A percentile compares a stretch with the other conserved stretches of the same genome.
These are phyloP conservation scores for Botia kubotai DNA, from an alignment of 2,797 vertebrate genomes.

Conservation along the genomic window DNA sequence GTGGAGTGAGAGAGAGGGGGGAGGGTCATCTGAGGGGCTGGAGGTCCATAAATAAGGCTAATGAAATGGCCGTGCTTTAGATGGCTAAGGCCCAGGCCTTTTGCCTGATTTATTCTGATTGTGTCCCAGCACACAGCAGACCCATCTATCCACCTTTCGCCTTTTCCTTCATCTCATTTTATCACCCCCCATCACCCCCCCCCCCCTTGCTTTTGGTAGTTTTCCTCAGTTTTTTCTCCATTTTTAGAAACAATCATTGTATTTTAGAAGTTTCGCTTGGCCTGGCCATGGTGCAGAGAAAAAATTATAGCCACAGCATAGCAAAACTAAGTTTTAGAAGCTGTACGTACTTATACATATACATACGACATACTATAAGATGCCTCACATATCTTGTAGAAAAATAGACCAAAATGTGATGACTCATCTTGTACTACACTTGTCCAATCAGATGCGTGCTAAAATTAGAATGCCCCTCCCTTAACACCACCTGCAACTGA, in stretches of 20 bases:
- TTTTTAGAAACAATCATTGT: background rate
- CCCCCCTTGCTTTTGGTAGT: background rate
- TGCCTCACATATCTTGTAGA: background rate
- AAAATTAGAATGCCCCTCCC: too few species aligned
- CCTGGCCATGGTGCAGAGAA: background rate
- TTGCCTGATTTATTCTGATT: conserved; percentile 81
- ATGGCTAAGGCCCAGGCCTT: conserved; percentile 76
- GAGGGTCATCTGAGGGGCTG: conserved; percentile 63
- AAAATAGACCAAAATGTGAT: background rate
- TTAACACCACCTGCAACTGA: too few species aligned
- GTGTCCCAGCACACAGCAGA: conserved; percentile 76
- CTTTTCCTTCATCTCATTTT: conserved; percentile 45
- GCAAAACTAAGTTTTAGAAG: too few species aligned
- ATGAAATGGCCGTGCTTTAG: conserved; percentile 82
- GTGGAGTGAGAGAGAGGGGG: conserved; percentile 37
- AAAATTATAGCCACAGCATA: background rate
- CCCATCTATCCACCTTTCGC: conserved; percentile 68
- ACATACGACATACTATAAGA: too few species aligned
- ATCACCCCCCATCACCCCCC: background rate
- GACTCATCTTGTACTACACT: too few species aligned
- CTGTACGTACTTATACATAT: too few species aligned
- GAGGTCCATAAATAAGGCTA: conserved; percentile 83
- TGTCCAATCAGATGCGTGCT: too few species aligned
- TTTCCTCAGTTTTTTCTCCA: background rate
- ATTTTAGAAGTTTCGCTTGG: background rate